phyloP scores from a whole-genome alignment of 1,140 invertebrate species.

The Aphis gossypii region DNA sequence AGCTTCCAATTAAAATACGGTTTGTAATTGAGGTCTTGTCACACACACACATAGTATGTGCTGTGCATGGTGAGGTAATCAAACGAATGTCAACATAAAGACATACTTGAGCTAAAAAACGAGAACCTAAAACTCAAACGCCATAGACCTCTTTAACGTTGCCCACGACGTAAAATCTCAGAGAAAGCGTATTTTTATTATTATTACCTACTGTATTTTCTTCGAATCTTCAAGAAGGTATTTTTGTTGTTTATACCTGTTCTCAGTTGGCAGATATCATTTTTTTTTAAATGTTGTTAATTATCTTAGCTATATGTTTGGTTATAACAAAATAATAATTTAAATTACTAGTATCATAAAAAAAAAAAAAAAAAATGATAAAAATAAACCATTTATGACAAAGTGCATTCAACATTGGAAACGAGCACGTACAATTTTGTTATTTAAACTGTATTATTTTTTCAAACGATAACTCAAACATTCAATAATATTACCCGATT shows the following conservation, averaged over 20 bases:
- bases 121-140: neutral
- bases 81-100: constrained; percentile 24
- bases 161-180: neutral
- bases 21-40: constrained; percentile 26
- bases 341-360: neutral
- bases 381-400: neutral
- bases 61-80: neutral
- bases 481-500: neutral
- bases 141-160: neutral
- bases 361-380: neutral
- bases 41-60: neutral
- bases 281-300: neutral
- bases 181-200: neutral
- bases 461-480: neutral
- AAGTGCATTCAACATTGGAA: neutral
- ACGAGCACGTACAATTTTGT: neutral
- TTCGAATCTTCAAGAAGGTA: neutral
- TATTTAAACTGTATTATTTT: neutral
- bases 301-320: neutral
- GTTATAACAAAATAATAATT: neutral
- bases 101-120: neutral
- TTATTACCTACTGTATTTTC: neutral
- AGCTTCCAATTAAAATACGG: constrained; percentile 42
- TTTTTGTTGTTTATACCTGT: neutral
- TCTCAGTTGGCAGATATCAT: neutral